Evolutionary conservation across 1,140 invertebrate genomes (phyloP).

Genomic region (Cherax destructor): DNA sequence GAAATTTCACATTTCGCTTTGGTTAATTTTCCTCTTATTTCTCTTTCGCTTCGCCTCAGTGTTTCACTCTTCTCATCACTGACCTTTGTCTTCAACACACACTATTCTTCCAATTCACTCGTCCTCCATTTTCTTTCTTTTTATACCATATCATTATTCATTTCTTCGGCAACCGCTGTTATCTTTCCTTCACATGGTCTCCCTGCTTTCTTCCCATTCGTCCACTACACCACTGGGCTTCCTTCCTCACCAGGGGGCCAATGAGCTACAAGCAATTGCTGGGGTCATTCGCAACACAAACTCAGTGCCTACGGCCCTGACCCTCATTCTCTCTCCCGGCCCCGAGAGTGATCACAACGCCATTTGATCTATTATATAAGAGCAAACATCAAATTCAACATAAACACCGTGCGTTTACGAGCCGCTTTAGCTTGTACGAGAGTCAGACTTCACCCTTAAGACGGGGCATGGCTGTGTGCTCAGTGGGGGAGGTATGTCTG

Average conservation of each 20-base stretch:
- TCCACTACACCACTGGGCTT: not conserved
- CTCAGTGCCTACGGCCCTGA: too few species aligned
- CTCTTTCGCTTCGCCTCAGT: not conserved
- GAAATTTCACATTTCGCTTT: not conserved
- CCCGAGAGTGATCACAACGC: not conserved
- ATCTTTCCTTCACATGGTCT: not conserved
- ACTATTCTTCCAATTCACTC: not conserved
- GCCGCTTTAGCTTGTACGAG: not conserved
- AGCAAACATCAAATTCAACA: not conserved
- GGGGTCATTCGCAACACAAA: not conserved
- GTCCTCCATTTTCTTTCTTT: not conserved
- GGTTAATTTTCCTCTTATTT: not conserved
- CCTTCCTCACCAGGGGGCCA: not conserved
- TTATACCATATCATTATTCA: not conserved
- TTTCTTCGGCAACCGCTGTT: not conserved
- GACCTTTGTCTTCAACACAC: not conserved
- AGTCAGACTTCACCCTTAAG: not conserved
- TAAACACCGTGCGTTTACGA: not conserved
- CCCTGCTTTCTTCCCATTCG: not conserved
- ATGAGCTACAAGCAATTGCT: not conserved
- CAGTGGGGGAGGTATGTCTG: too few species aligned
- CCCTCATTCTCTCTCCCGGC: too few species aligned
- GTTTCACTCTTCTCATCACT: not conserved
- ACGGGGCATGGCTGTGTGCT: not conserved
- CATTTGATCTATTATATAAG: not conserved